These are phyloP conservation scores for Odocoileus virginianus DNA, from an alignment of 2,113 vertebrate species.

Conservation along the genomic window DNA sequence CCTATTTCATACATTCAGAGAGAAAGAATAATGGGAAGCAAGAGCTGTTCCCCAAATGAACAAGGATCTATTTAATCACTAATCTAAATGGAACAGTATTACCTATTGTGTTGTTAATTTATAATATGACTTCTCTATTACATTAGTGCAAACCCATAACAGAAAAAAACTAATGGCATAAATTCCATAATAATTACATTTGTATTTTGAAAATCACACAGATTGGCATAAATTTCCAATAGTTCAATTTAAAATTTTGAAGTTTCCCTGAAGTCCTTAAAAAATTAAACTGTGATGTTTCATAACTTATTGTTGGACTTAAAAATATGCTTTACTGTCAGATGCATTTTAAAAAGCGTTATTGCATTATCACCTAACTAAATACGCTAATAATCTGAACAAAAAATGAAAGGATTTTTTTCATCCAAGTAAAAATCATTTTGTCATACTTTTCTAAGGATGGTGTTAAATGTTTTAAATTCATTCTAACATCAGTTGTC, in stretches of 20 bases:
- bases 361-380: not conserved
- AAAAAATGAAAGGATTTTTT: not conserved
- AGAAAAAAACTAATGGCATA: conserved; percentile 5
- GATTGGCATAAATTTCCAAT: not conserved
- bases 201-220: conserved; percentile 9
- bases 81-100: not conserved
- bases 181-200: not conserved
- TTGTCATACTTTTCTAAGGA: not conserved
- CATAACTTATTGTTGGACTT: not conserved
- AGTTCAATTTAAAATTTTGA: conserved; percentile 9
- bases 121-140: not conserved
- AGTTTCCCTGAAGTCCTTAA: not conserved
- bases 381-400: not conserved
- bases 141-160: not conserved
- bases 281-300: conserved; percentile 1
- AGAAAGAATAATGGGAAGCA: conserved; percentile 27
- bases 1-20: conserved; percentile 10
- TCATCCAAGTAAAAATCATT: not conserved
- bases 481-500: not conserved
- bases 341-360: not conserved
- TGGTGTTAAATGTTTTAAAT: not conserved
- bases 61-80: not conserved
- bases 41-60: conserved; percentile 5
- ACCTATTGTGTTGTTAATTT: conserved; percentile 10
- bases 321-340: not conserved